A percentile compares a stretch with the other conserved stretches of the same genome.
Evolutionary conservation across 2,113 vertebrate species (phyloP).

Genomic region (Campylomormyrus numenius): DNA sequence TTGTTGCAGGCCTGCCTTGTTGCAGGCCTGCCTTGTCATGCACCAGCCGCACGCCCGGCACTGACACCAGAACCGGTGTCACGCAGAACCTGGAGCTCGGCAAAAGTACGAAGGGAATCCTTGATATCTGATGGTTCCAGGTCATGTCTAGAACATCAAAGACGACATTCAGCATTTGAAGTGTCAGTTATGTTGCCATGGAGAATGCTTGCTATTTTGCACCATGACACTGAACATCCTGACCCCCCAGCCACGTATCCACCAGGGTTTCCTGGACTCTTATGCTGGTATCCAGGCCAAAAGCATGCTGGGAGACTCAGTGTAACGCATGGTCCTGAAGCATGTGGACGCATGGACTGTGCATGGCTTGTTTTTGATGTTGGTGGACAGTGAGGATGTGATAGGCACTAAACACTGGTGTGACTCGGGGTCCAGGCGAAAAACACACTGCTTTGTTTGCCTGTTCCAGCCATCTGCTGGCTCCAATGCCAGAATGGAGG

Average conservation of each 20-base stretch:
- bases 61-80: background rate
- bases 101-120: background rate
- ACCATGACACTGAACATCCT: background rate
- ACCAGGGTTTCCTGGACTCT: background rate
- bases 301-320: background rate
- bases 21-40: background rate
- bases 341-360: conserved; percentile 12
- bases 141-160: background rate
- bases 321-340: background rate
- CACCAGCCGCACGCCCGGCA: background rate
- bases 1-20: background rate
- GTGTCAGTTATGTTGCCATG: background rate
- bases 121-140: background rate
- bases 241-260: background rate
- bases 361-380: conserved; percentile 12
- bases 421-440: background rate
- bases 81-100: background rate
- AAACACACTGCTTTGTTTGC: conserved; percentile 17
- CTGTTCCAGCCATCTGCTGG: conserved; percentile 80
- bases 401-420: background rate
- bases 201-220: background rate
- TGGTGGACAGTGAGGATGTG: background rate
- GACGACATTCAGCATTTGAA: background rate
- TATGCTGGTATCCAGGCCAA: background rate
- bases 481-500: conserved; percentile 92